These are phyloP conservation scores for Amphiprion ocellaris DNA, from an alignment of 2,113 vertebrate species.

Conservation along the genomic window DNA sequence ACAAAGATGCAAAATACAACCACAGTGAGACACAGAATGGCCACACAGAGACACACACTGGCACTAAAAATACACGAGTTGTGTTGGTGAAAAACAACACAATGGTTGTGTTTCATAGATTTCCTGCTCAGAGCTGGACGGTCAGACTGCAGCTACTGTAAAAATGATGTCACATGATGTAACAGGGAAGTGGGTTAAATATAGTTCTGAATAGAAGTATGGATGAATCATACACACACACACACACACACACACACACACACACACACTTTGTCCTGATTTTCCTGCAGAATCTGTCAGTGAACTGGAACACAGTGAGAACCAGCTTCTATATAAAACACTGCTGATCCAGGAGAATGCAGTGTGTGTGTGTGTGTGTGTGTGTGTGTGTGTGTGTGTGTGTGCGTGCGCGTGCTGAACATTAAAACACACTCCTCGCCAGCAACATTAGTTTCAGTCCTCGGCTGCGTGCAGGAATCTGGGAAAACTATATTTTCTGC, in stretches of 20 bases:
- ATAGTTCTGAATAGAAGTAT: conserved; percentile 26
- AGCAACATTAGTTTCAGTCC: background rate
- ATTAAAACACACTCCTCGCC: background rate
- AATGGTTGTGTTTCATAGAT: background rate
- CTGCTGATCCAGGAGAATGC: conserved; percentile 62
- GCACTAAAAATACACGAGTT: no score
- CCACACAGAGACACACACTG: no score
- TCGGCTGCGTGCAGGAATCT: no score
- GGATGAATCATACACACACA: background rate
- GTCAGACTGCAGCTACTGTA: background rate
- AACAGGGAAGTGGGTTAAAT: conserved; percentile 39
- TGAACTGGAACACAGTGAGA: conserved; percentile 67
- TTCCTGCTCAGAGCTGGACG: background rate
- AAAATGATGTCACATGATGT: conserved; percentile 26
- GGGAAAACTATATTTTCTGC: no score
- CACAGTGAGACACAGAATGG: no score
- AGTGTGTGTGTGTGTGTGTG: conserved; percentile 10
- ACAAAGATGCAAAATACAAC: no score
- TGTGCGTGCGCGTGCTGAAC: background rate
- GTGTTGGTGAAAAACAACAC: no score
- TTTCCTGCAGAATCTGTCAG: conserved; percentile 38
- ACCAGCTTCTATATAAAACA: conserved; percentile 62
- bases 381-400: conserved; percentile 19
- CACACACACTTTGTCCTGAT: conserved; percentile 33
- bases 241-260: conserved; percentile 1